A percentile compares a stretch with the other conserved stretches of the same genome.
These are phyloP conservation scores for Lasiommata megera DNA, from an alignment of 2,888 invertebrate genomes.

Conservation along the genomic window DNA sequence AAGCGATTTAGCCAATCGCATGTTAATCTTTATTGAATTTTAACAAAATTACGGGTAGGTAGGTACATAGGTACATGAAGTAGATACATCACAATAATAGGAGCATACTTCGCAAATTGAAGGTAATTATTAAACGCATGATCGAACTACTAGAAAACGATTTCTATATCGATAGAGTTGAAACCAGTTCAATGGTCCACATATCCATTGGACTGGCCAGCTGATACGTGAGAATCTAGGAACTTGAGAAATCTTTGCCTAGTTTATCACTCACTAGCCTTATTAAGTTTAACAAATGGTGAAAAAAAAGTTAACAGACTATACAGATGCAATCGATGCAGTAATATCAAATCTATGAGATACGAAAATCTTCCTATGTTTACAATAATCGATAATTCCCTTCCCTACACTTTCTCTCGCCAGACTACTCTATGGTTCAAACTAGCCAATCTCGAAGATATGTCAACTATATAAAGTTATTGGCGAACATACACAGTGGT, in stretches of 20 bases:
- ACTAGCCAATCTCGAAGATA: no score
- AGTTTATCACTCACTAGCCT: constrained; percentile 33
- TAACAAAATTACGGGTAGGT: not conserved
- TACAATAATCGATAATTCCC: no score
- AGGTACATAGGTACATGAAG: not conserved
- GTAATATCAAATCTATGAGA: no score
- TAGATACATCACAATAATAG: constrained; percentile 5
- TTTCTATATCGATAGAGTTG: constrained; percentile 73
- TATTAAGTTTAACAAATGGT: constrained; percentile 11
- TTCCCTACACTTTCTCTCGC: no score
- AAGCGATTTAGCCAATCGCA: not conserved
- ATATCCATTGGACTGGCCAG: constrained; percentile 71
- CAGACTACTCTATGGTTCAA: no score
- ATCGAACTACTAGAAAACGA: constrained; percentile 76
- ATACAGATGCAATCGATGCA: not conserved
- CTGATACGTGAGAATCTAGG: constrained; percentile 72
- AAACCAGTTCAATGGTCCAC: constrained; percentile 78
- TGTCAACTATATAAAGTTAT: no score
- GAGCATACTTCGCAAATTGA: constrained; percentile 34
- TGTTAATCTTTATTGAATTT: not conserved
- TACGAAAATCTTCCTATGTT: no score
- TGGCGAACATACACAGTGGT: no score
- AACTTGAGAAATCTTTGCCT: constrained; percentile 60
- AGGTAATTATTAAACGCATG: constrained; percentile 66
- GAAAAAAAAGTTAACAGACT: constrained; percentile 1